These are phyloP conservation scores for Drosophila bifasciata DNA, from an alignment of 1,140 invertebrate genomes.

Conservation along the genomic window DNA sequence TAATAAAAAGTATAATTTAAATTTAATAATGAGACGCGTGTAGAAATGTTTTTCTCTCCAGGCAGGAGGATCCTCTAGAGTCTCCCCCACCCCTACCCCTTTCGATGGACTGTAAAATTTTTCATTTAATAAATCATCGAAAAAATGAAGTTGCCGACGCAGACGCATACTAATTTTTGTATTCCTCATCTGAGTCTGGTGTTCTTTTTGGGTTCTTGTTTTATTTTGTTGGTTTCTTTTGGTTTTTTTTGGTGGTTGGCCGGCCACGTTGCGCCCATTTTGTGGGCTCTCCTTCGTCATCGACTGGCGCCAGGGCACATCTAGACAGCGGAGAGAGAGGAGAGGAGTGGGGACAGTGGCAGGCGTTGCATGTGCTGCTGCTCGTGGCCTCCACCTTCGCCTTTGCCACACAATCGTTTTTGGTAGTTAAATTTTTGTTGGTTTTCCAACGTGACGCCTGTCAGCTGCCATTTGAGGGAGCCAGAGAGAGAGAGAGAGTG, in stretches of 20 bases:
- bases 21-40: constrained; percentile 79
- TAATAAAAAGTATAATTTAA: constrained; percentile 79
- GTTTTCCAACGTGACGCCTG: constrained; percentile 79
- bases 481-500: neutral
- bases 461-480: constrained; percentile 57
- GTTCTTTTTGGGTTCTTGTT: constrained; percentile 10
- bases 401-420: constrained; percentile 12
- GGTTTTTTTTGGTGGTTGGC: constrained; percentile 53
- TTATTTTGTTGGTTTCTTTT: constrained; percentile 12
- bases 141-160: constrained; percentile 76
- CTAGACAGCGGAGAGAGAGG: no score
- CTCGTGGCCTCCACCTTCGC: constrained; percentile 31
- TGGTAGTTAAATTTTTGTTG: constrained; percentile 79
- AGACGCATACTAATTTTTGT: constrained; percentile 78
- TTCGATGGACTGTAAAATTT: constrained; percentile 29
- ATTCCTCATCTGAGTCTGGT: constrained; percentile 14
- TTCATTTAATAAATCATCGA: constrained; percentile 80
- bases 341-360: constrained; percentile 33
- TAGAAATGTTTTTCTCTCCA: constrained; percentile 52
- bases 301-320: constrained; percentile 25
- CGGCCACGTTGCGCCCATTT: constrained; percentile 77
- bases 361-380: constrained; percentile 69
- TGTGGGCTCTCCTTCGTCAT: constrained; percentile 32
- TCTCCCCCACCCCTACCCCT: neutral
- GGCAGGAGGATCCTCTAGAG: no score